Base-by-base conservation (phyloP, 1,140 invertebrate species). In the Heliconius melpomene region DNA sequence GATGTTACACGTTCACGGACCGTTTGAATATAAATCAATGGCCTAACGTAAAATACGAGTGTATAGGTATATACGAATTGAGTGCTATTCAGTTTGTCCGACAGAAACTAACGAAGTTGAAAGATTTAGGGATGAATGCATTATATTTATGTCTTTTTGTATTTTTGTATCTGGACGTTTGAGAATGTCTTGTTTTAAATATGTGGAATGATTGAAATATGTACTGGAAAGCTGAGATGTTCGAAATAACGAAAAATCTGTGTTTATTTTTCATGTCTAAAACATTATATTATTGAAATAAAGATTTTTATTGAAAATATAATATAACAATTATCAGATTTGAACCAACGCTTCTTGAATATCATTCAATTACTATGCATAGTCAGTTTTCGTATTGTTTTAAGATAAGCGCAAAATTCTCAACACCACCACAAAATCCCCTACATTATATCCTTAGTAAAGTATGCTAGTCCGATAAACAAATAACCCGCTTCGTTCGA, bases 401-500 rank as follows among this genome's bases (percentile, higher is more conserved):
- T 52, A 7, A 20, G 6, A 87, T 88, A 90, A 86, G 86, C 84
- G 74, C 82, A 83, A 86, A 87, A 86, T 84, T 87, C 87, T 78
- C 84, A 88, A 88, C 72, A 77, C 74, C n/a, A n/a, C 74, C 75
- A 54, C 78, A 75, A 78, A 57, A 77, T 50, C 72, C 75, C 81
- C 70, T 75, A 84, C 77, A 81, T 40, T 76, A 86, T 70, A 80
- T 83, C 70, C 79, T 83, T 78, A 75, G 80, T 83, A 84, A 88
- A 86, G 82, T 85, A 84, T 79, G 78, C 80, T 80, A 78, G 73
- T 79, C 79, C 80, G 77, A 87, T 89, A 91, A 90, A 91, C 86
- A 90, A 88, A 89, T 86, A 77, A 23, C 73, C 57, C n/a, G 60
- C 79, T 83, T 83, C 60, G 60, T 66, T 66, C 85, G 81, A 81